Base-by-base conservation (phyloP, 2,797 vertebrate genomes). In the Fringilla coelebs region DNA sequence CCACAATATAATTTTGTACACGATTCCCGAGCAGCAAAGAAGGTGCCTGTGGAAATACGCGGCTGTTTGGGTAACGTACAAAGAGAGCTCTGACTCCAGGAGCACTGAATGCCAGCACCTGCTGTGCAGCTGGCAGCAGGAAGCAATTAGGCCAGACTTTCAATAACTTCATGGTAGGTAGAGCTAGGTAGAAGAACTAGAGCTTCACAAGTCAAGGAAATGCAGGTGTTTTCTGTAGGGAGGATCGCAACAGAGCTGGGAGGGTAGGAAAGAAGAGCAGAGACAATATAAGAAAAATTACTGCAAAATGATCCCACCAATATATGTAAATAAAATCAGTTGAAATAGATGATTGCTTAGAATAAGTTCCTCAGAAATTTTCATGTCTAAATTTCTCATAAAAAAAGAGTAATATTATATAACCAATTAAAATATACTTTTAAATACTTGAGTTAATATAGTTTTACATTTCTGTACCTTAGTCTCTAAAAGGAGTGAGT, bases 141-240 rank as follows among this genome's bases (percentile, higher is more conserved):
- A 85, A 79, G 71, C 49, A 93, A 61, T 55, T 79, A 83, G 65
- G 65, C 17, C 90, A 95, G n/a, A n/a, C n/a, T 88, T 88, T 52
- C 77, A 63, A 67, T 85, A 38, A 31, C 45, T 86, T 72, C 13
- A 41, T 45, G 54, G 36, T 17, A 89, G 68, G 36, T 14, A 54
- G 48, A 62, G 46, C 31, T 73, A 54, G 67, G 79, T 9, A 58
- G 7, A 72, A 22, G 22, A 87, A 40, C 13, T 61, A 51, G 65
- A 57, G 28, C 67, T 89, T 92, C 38, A 21, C 2, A 11, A 61
- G 28, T 25, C 19, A 51, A 85, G 71, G n/a, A 85, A 68, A 83
- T 43, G 25, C 29, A 89, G 70, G 29, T 81, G 31, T 85, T 78
- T 72, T 83, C 67, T 73, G 29, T 57, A n/a, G 40, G 54, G 62